Percentiles rank a stretch among this genome's conserved stretches.
Evolutionary conservation across 2,113 vertebrate species (phyloP).

Genomic region (Thinocorus orbignyianus): DNA sequence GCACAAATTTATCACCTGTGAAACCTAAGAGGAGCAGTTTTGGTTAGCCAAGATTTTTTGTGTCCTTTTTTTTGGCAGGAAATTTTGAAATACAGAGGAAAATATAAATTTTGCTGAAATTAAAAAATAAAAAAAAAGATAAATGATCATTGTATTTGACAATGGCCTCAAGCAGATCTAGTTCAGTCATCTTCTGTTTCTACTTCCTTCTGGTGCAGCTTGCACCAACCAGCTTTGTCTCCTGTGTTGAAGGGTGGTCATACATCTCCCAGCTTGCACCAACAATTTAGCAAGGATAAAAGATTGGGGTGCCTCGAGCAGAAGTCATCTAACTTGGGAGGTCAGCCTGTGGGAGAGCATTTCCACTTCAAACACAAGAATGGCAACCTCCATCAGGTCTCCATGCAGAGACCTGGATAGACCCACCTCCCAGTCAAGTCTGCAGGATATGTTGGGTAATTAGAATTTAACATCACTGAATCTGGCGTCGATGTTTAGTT

Average conservation of each 20-base stretch:
- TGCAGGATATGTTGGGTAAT: neutral
- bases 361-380: neutral
- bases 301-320: neutral
- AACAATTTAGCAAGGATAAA: neutral
- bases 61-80: neutral
- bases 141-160: neutral
- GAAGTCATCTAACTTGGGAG: neutral
- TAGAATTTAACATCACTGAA: neutral
- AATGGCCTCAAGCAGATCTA: neutral
- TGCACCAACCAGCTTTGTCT: neutral
- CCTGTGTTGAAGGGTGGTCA: neutral
- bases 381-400: neutral
- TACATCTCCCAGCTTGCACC: neutral
- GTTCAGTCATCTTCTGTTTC: neutral
- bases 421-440: neutral
- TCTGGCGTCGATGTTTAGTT: neutral
- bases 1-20: neutral
- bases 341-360: neutral
- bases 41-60: neutral
- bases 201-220: neutral
- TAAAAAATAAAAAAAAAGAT: neutral
- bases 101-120: neutral
- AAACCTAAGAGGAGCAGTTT: neutral
- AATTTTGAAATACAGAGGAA: neutral
- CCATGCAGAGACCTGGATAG: neutral